Evolutionary conservation across 2,888 invertebrate genomes (phyloP).

Genomic region (Nomada ferruginata): DNA sequence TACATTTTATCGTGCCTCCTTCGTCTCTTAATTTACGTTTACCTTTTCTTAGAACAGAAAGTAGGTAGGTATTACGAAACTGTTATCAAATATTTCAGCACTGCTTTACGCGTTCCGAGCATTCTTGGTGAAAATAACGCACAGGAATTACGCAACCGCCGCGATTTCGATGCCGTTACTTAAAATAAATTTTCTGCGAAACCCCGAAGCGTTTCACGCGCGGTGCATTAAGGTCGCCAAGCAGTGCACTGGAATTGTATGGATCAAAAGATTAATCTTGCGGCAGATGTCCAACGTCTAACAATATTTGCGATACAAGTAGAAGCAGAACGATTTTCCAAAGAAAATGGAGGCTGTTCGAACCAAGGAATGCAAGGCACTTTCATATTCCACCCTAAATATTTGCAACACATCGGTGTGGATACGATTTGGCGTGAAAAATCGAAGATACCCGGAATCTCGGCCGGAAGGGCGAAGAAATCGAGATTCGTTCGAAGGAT

Average conservation of each 20-base stretch:
- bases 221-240: not conserved
- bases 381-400: not conserved
- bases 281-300: slow-evolving; percentile 2
- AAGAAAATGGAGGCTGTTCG: not conserved
- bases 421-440: not conserved
- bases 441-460: not conserved
- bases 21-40: too few species aligned
- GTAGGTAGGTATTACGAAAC: not conserved
- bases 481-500: slow-evolving; percentile 14
- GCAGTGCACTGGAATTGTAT: too few species aligned
- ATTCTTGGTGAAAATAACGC: not conserved
- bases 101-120: not conserved
- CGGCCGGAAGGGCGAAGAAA: not conserved
- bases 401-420: not conserved
- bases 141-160: not conserved
- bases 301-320: not conserved
- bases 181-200: not conserved
- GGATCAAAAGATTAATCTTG: not conserved
- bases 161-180: not conserved
- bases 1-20: too few species aligned
- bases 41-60: too few species aligned
- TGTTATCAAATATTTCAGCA: not conserved
- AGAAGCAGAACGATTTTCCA: not conserved
- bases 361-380: not conserved
- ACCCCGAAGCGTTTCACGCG: not conserved